A percentile compares a stretch with the other conserved stretches of the same genome.
phyloP scores from a whole-genome alignment of 2,113 vertebrate species.

The Trematocara zebra region DNA sequence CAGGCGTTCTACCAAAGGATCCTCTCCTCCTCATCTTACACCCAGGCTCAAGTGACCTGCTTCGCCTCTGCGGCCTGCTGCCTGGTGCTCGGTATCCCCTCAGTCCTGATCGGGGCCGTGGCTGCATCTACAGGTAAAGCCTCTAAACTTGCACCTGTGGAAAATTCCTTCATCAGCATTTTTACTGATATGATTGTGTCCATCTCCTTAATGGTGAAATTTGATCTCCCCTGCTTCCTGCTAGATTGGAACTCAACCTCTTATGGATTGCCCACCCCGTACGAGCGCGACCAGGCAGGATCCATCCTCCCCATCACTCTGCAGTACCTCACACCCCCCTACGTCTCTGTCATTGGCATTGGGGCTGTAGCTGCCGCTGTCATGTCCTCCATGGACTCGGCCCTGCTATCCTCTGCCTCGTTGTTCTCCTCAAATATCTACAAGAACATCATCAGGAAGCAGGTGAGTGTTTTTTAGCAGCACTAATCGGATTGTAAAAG shows the following conservation, averaged over 20 bases:
- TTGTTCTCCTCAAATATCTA: constrained; percentile 63
- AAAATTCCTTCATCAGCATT: neutral
- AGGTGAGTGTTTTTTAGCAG: neutral
- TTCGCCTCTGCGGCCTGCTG: constrained; percentile 69
- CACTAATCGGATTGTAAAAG: neutral
- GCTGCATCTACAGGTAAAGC: constrained; percentile 77
- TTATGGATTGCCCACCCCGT: constrained; percentile 43
- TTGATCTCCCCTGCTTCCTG: neutral
- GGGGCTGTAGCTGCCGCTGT: constrained; percentile 69
- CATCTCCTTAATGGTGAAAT: neutral
- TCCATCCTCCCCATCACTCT: constrained; percentile 56
- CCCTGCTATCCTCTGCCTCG: constrained; percentile 67
- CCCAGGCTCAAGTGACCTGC: constrained; percentile 74
- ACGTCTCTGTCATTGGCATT: constrained; percentile 51
- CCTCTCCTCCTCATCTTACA: constrained; percentile 71
- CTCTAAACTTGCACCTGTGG: neutral
- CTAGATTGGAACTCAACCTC: constrained; percentile 64
- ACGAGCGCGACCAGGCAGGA: constrained; percentile 39
- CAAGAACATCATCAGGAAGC: constrained; percentile 65
- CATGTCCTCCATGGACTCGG: constrained; percentile 72
- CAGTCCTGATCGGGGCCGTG: constrained; percentile 75
- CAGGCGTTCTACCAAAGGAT: constrained; percentile 83
- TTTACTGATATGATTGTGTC: neutral
- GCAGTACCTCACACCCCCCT: constrained; percentile 49
- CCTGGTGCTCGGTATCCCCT: constrained; percentile 74